Evolutionary conservation across 1,140 invertebrate genomes (phyloP).

Genomic region (Berghia stephanieae): DNA sequence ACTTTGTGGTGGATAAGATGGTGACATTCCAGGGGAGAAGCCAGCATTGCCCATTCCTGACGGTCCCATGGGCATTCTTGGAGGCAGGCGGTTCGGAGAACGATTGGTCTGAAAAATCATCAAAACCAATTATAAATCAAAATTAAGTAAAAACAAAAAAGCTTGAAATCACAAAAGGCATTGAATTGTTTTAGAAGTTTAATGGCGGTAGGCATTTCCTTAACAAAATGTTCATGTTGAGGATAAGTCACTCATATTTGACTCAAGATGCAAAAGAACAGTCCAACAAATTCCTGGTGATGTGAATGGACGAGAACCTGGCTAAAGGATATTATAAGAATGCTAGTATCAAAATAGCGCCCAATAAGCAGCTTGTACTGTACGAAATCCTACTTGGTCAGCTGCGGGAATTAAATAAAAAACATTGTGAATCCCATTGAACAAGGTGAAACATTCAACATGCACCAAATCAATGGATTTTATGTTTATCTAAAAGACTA

Average conservation of each 20-base stretch:
- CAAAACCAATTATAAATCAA: not conserved
- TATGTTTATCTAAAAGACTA: too few relatives aligned
- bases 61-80: constrained; percentile 14
- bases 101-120: constrained; percentile 13
- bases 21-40: constrained; percentile 25
- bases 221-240: not conserved
- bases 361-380: too few relatives aligned
- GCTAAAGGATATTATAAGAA: too few relatives aligned
- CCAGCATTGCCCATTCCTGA: constrained; percentile 18
- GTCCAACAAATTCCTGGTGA: not conserved
- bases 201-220: not conserved
- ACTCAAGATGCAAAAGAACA: not conserved
- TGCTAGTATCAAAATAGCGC: too few relatives aligned
- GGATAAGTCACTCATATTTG: not conserved
- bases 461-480: too few relatives aligned
- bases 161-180: not conserved
- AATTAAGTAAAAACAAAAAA: not conserved
- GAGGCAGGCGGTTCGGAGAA: constrained; percentile 24
- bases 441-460: too few relatives aligned
- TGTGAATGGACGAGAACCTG: too few relatives aligned
- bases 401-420: too few relatives aligned
- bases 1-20: constrained; percentile 34
- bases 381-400: too few relatives aligned
- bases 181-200: not conserved
- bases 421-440: too few relatives aligned